A percentile compares a stretch with the other conserved stretches of the same genome.
These are phyloP conservation scores for Chionomys nivalis DNA, from an alignment of 2,113 vertebrate species.

Conservation along the genomic window DNA sequence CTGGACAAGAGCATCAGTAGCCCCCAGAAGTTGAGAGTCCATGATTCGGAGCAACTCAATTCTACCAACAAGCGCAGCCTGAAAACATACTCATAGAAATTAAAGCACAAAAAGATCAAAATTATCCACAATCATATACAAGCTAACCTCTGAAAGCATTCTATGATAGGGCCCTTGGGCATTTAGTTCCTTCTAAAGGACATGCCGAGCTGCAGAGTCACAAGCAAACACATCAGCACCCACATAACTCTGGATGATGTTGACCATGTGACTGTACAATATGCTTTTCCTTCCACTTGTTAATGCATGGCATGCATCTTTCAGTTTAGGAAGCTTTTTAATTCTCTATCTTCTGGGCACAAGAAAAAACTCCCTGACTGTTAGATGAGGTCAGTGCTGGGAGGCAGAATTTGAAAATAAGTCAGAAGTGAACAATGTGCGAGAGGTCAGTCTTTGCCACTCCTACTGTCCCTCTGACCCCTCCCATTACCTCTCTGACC, in stretches of 20 bases:
- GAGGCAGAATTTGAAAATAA: background rate
- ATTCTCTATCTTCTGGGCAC: background rate
- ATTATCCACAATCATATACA: background rate
- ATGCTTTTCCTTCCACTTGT: constrained; percentile 37
- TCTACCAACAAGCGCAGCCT: background rate
- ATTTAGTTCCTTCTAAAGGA: background rate
- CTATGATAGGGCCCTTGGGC: background rate
- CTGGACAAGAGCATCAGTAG: background rate
- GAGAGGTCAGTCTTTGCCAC: background rate
- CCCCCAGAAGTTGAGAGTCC: background rate
- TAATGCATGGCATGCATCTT: background rate
- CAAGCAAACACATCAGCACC: background rate
- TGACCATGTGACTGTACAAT: background rate
- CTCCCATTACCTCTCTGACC: background rate
- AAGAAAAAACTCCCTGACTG: background rate
- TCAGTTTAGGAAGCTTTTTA: background rate
- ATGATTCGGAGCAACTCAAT: background rate
- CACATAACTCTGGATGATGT: background rate
- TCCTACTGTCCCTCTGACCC: background rate
- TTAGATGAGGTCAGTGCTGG: background rate
- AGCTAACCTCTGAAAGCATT: background rate
- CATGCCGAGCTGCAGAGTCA: background rate
- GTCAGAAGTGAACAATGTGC: background rate
- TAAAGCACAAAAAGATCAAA: constrained; percentile 39
- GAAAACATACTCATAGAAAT: constrained; percentile 19